phyloP scores from a whole-genome alignment of 2,113 vertebrate species.

The Rostratula benghalensis region DNA sequence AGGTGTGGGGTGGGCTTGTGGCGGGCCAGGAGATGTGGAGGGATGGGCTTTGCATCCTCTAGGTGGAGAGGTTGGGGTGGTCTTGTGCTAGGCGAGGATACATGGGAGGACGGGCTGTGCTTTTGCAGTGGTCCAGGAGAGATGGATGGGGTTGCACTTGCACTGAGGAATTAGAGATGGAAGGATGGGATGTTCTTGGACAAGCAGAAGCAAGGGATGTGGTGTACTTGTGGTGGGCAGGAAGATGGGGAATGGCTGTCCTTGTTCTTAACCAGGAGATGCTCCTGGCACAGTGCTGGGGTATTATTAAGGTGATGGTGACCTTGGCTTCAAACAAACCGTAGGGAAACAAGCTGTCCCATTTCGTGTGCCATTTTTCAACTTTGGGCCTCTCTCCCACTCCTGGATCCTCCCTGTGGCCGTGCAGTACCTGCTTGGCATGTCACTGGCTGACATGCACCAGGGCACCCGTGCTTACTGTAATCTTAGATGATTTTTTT shows the following conservation, averaged over 20 bases:
- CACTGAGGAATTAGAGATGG: background rate
- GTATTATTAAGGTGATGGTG: background rate
- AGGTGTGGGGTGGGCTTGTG: background rate
- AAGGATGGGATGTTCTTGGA: background rate
- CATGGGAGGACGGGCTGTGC: no score
- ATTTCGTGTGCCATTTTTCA: accelerated
- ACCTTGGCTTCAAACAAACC: background rate
- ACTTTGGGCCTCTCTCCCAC: background rate
- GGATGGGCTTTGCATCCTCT: background rate
- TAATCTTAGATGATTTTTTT: background rate
- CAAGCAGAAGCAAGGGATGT: background rate
- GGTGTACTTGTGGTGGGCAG: background rate
- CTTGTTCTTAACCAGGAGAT: background rate
- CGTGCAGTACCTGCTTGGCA: accelerated
- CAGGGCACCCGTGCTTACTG: background rate
- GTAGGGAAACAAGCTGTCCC: background rate
- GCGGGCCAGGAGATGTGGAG: background rate
- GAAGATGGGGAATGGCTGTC: background rate
- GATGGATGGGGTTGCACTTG: background rate
- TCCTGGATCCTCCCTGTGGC: background rate
- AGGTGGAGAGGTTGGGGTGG: background rate
- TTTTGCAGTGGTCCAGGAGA: background rate
- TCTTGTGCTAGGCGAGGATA: background rate
- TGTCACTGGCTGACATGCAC: accelerated
- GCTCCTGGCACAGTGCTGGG: background rate